Percentiles rank a stretch among this genome's conserved stretches.
phyloP scores from a whole-genome alignment of 2,888 invertebrate genomes.

The Apotomis capreana region DNA sequence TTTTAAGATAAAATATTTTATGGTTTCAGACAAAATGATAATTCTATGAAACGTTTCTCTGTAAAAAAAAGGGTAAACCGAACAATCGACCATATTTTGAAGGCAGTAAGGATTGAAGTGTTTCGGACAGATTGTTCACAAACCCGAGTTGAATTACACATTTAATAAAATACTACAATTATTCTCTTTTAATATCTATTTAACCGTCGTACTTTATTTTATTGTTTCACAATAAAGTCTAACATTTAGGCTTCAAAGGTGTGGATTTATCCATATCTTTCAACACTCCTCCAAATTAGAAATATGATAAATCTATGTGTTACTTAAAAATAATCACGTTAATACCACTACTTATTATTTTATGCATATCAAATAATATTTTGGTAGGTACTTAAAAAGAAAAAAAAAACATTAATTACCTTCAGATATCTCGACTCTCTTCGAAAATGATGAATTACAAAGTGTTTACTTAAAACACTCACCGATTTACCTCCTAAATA shows the following conservation, averaged over 20 bases:
- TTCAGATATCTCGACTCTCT: no score
- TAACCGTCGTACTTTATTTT: constrained; percentile 33
- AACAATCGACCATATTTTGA: constrained; percentile 48
- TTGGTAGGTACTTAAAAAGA: no score
- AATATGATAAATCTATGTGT: constrained; percentile 9
- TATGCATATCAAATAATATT: neutral
- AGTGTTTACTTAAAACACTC: constrained; percentile 26
- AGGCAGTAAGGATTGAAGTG: constrained; percentile 6
- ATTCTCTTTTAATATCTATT: constrained; percentile 36
- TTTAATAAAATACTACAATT: constrained; percentile 42
- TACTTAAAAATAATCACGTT: neutral
- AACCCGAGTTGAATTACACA: constrained; percentile 36
- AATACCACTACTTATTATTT: neutral
- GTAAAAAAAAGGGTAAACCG: constrained; percentile 8
- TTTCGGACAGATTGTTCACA: constrained; percentile 28
- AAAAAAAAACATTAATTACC: no score
- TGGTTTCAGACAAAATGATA: no score
- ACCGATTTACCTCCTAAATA: constrained; percentile 34
- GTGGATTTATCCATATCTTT: constrained; percentile 16
- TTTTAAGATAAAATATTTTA: no score
- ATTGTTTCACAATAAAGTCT: constrained; percentile 40
- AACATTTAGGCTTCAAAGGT: constrained; percentile 37
- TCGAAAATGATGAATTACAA: neutral
- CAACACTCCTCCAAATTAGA: constrained; percentile 13
- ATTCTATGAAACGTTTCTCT: no score